Percentiles rank a stretch among this genome's conserved stretches.
These are phyloP conservation scores for Apocheima hispidaria DNA, from an alignment of 2,888 invertebrate species.

Conservation along the genomic window DNA sequence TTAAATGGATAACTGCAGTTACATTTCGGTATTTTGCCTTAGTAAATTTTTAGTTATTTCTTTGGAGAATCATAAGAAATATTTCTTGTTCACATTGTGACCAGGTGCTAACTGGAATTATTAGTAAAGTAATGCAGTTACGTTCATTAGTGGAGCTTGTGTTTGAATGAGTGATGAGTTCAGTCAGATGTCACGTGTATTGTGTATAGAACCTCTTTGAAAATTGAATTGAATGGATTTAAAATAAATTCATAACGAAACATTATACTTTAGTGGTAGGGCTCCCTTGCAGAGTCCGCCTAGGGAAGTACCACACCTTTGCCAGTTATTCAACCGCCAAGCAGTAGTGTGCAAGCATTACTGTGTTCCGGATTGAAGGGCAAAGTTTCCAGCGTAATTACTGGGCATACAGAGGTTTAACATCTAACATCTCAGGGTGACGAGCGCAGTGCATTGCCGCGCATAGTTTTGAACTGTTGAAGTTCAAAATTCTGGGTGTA, in stretches of 20 bases:
- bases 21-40: slow-evolving; percentile 8
- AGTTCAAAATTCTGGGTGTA: too few relatives aligned
- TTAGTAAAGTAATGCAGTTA: background rate
- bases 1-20: background rate
- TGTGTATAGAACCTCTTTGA: slow-evolving; percentile 3
- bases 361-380: too few relatives aligned
- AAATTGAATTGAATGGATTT: slow-evolving; percentile 2
- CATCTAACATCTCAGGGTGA: too few relatives aligned
- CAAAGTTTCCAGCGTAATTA: too few relatives aligned
- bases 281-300: too few relatives aligned
- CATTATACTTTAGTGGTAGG: too few relatives aligned
- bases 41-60: background rate
- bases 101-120: background rate
- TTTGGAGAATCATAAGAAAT: background rate
- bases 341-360: too few relatives aligned
- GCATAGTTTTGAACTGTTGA: too few relatives aligned
- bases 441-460: too few relatives aligned
- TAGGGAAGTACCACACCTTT: too few relatives aligned
- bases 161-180: slow-evolving; percentile 14
- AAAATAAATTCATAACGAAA: slow-evolving; percentile 11
- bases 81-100: background rate
- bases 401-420: too few relatives aligned
- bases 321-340: too few relatives aligned
- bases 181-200: slow-evolving; percentile 7
- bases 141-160: background rate